Base-by-base conservation (phyloP, 2,113 vertebrate species). In the Microcebus lehilahytsara region DNA sequence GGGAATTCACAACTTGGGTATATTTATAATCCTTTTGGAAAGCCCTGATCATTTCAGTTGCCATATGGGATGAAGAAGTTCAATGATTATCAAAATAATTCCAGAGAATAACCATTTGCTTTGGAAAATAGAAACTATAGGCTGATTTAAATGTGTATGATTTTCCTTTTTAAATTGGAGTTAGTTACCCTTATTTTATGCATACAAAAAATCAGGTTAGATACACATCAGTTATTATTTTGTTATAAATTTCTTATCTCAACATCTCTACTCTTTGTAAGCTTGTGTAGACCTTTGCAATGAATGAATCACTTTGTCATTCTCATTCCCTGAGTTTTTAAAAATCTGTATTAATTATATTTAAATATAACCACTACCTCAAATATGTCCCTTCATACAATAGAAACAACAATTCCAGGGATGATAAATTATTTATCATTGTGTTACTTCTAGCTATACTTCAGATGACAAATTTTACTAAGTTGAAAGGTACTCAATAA, bases 11-110 rank as follows among this genome's bases (percentile, higher is more conserved):
- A 91, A 30, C 27, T 60, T 56, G 4, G 3, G 0, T 95, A 20
- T 94, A 69, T 92, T 42, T 96, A 32, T 53, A 77, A 80, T 62
- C 25, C 16, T 90, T 80, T 85, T 75, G 34, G 71, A 96, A 97
- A 78, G 12, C 27, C 56, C 16, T 90, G 5, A 23, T 51, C 37
- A 74, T 96, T 86, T 93, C 2, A 58, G 5, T 46, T 90, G 53
- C 13, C 19, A 40, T 58, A 14, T 88, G 11, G 19, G 12, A 46
- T 85, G 34, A 95, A 95, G 32, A 84, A 37, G 2, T 64, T 77
- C 3, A 78, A 19, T 37, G 42, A 40, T 85, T 86, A 75, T 51
- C 37, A 51, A 42, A 84, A 53, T 96, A 95, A 94, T 95, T 75
- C 37, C 78, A 56, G 9, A 49, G 1, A 92, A 75, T 40, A 90